Conservation (phyloP, 1,140 invertebrate species). For the Phymorhynchus buccinoides region DNA sequence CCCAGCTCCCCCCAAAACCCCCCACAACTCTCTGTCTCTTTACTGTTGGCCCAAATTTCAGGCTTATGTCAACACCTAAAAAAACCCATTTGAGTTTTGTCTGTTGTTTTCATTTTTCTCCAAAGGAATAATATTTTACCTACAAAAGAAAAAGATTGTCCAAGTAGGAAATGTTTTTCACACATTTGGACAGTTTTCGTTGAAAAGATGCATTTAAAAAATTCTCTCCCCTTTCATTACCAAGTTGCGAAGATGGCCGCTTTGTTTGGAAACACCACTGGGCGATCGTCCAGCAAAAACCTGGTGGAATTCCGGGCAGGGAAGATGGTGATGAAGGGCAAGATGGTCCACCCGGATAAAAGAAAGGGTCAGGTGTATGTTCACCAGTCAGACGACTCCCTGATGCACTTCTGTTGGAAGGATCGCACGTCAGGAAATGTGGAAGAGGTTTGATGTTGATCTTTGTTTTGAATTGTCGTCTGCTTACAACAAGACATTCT, state of each 20-base stretch:
- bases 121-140: too few species aligned
- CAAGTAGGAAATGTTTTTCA: too few species aligned
- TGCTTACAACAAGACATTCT: too few species aligned
- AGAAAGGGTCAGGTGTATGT: conserved; percentile 95
- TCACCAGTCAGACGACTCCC: conserved; percentile 92
- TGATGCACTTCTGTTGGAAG: conserved; percentile 99
- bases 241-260: conserved; percentile 63
- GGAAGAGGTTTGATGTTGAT: too few species aligned
- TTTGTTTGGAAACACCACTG: conserved; percentile 78
- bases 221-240: neutral
- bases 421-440: conserved; percentile 85
- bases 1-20: too few species aligned
- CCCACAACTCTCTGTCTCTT: too few species aligned
- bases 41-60: too few species aligned
- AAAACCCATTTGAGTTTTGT: too few species aligned
- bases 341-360: conserved; percentile 95
- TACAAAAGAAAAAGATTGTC: too few species aligned
- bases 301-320: conserved; percentile 96
- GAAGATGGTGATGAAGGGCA: conserved; percentile 95
- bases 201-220: neutral
- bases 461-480: too few species aligned
- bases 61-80: too few species aligned
- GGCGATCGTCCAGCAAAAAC: conserved; percentile 87
- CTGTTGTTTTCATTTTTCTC: too few species aligned
- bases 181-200: neutral